Percentiles rank a stretch among this genome's conserved stretches.
Conservation (phyloP, 2,113 vertebrate species). For the Lates calcarifer region DNA sequence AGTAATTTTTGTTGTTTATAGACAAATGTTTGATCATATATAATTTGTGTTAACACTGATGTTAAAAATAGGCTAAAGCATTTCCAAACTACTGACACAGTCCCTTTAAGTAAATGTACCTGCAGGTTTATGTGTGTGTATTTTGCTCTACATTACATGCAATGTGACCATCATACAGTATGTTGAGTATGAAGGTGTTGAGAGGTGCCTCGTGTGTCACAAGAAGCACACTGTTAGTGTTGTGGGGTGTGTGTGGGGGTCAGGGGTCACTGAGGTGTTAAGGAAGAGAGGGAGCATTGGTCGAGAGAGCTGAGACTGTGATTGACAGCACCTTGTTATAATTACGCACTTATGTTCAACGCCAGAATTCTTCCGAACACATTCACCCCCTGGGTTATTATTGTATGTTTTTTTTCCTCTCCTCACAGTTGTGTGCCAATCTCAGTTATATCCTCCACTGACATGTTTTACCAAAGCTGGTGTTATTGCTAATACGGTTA, state of each 20-base stretch:
- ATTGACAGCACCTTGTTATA: slow-evolving; percentile 63
- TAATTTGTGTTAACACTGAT: neutral
- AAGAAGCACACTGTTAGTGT: slow-evolving; percentile 44
- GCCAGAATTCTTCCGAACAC: slow-evolving; percentile 38
- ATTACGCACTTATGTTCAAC: slow-evolving; percentile 37
- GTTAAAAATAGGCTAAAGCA: neutral
- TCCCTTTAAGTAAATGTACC: slow-evolving; percentile 4
- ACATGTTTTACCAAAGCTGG: slow-evolving; percentile 67
- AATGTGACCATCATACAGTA: slow-evolving; percentile 1
- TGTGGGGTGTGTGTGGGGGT: slow-evolving; percentile 3
- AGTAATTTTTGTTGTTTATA: neutral
- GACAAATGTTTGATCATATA: neutral
- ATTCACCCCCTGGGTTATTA: slow-evolving; percentile 37
- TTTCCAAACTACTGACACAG: neutral
- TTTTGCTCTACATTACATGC: neutral
- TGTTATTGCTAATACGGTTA: slow-evolving; percentile 64
- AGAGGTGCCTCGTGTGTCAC: slow-evolving; percentile 44
- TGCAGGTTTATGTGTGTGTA: neutral
- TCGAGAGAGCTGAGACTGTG: slow-evolving; percentile 17
- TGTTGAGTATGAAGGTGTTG: slow-evolving; percentile 19
- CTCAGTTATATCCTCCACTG: slow-evolving; percentile 43
- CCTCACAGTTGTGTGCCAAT: slow-evolving; percentile 4
- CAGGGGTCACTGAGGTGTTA: slow-evolving; percentile 55
- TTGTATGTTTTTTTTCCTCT: slow-evolving; percentile 27
- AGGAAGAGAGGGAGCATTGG: slow-evolving; percentile 19